Evolutionary conservation across 2,888 invertebrate genomes (phyloP).

Genomic region (Clitarchus hookeri): DNA sequence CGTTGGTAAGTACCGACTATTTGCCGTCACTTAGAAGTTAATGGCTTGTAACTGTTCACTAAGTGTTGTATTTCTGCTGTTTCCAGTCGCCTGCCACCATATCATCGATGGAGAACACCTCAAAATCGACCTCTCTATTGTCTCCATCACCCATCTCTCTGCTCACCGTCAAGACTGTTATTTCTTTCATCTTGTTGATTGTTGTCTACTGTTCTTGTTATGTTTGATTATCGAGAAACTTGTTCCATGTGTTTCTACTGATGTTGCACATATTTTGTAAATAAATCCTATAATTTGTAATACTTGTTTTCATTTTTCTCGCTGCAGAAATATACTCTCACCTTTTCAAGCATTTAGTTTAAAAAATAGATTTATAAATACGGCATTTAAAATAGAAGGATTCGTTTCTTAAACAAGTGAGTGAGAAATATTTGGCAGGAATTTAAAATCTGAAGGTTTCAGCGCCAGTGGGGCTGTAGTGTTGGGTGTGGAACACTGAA

Average conservation of each 20-base stretch:
- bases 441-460: no score
- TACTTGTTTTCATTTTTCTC: background rate
- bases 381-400: no score
- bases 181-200: background rate
- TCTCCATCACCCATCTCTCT: background rate
- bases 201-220: background rate
- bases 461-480: no score
- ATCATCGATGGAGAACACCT: background rate
- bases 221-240: background rate
- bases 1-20: no score
- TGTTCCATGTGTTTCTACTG: background rate
- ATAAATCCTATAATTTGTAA: background rate
- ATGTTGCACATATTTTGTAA: background rate
- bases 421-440: no score
- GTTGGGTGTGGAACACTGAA: no score
- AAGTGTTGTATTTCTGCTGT: background rate
- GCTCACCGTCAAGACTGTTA: background rate
- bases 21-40: no score
- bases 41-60: no score
- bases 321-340: background rate
- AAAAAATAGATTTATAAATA: no score
- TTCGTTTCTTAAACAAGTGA: no score
- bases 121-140: background rate
- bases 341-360: background rate
- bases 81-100: background rate